Evolutionary conservation across 2,113 vertebrate species (phyloP).

Genomic region (Eurypyga helias): DNA sequence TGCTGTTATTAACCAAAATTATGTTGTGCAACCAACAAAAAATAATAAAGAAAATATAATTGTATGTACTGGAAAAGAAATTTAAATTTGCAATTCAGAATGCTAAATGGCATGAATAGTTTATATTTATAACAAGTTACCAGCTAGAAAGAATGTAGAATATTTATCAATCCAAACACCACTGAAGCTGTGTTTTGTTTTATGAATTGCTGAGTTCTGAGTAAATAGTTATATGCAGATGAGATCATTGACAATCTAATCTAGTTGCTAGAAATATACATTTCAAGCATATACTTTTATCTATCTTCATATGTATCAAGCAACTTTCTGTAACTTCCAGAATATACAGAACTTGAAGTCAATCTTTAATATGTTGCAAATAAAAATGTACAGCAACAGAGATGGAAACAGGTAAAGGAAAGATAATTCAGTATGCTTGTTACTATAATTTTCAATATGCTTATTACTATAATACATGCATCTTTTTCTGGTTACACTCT

Average conservation of each 20-base stretch:
- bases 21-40: neutral
- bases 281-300: neutral
- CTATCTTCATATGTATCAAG: neutral
- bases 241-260: neutral
- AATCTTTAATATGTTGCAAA: neutral
- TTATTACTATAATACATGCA: neutral
- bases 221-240: neutral
- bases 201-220: neutral
- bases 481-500: neutral
- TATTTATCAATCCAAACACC: neutral
- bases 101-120: neutral
- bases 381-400: neutral
- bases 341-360: neutral
- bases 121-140: neutral
- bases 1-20: neutral
- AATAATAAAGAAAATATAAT: neutral
- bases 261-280: neutral
- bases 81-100: neutral
- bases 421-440: neutral
- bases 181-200: neutral
- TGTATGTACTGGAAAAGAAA: neutral
- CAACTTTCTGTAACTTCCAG: neutral
- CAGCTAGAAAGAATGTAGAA: neutral
- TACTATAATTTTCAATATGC: neutral
- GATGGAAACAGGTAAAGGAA: neutral